These are phyloP conservation scores for Periplaneta americana DNA, from an alignment of 1,140 invertebrate genomes.

Conservation along the genomic window DNA sequence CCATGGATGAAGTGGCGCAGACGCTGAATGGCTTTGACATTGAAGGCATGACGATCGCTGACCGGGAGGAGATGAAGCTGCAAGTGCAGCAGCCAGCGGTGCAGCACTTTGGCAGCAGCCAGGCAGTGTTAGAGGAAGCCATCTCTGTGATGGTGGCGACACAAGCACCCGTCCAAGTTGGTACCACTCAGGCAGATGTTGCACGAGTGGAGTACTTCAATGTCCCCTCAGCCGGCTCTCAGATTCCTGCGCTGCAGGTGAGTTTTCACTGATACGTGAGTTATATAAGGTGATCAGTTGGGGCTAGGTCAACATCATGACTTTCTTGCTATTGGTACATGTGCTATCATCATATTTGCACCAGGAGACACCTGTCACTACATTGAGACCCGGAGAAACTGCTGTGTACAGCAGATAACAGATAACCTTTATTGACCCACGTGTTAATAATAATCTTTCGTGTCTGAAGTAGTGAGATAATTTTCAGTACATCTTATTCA, in stretches of 20 bases:
- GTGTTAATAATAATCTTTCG: no score
- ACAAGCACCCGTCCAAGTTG: slow-evolving; percentile 7
- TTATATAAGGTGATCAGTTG: no score
- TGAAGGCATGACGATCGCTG: background rate
- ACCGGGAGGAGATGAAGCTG: slow-evolving; percentile 2
- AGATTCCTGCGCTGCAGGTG: slow-evolving; percentile 30
- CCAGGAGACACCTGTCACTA: no score
- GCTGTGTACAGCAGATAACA: no score
- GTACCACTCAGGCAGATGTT: background rate
- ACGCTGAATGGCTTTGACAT: background rate
- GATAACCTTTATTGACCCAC: no score
- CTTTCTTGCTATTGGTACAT: no score
- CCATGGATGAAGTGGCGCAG: slow-evolving; percentile 46
- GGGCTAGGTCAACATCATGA: no score
- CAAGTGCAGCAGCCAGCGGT: background rate
- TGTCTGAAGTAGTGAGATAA: no score
- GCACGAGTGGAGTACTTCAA: slow-evolving; percentile 43
- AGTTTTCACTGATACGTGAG: no score
- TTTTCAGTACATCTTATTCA: no score
- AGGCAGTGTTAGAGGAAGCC: slow-evolving; percentile 19
- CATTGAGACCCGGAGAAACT: no score
- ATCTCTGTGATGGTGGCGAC: slow-evolving; percentile 21
- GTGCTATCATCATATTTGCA: no score
- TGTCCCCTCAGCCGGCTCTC: slow-evolving; percentile 37
- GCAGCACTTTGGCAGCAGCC: slow-evolving; percentile 7